A percentile compares a stretch with the other conserved stretches of the same genome.
Conservation (phyloP, 2,888 invertebrate species). For the Ophion slaviceki region DNA sequence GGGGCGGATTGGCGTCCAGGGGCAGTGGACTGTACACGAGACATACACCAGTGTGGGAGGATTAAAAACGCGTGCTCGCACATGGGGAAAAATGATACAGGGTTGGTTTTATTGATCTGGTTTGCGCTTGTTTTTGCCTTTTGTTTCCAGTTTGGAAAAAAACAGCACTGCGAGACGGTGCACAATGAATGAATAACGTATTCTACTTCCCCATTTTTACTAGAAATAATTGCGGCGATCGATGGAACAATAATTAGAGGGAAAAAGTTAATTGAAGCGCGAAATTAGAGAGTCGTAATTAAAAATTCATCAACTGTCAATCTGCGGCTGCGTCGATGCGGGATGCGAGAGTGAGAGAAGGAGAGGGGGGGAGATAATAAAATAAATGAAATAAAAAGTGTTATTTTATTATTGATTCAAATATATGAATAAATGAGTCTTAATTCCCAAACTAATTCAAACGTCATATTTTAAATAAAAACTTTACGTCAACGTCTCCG, state of each 20-base stretch:
- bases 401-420: too few relatives aligned
- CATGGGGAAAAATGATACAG: slow-evolving; percentile 25
- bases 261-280: slow-evolving; percentile 21
- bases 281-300: slow-evolving; percentile 40
- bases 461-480: too few relatives aligned
- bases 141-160: neutral
- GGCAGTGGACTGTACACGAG: slow-evolving; percentile 14
- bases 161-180: neutral
- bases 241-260: slow-evolving; percentile 16
- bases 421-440: too few relatives aligned
- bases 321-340: slow-evolving; percentile 48
- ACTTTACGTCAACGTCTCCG: too few relatives aligned
- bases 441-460: too few relatives aligned
- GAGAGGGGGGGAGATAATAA: neutral
- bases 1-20: neutral
- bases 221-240: neutral
- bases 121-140: slow-evolving; percentile 59
- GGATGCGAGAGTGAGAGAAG: neutral
- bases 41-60: slow-evolving; percentile 33
- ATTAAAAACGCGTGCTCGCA: slow-evolving; percentile 49
- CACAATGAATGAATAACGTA: neutral
- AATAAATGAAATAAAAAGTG: too few relatives aligned
- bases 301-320: slow-evolving; percentile 57
- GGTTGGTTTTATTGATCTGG: slow-evolving; percentile 63
- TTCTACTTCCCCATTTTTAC: neutral